These are phyloP conservation scores for Calliphora vicina DNA, from an alignment of 1,140 invertebrate species.

Conservation along the genomic window DNA sequence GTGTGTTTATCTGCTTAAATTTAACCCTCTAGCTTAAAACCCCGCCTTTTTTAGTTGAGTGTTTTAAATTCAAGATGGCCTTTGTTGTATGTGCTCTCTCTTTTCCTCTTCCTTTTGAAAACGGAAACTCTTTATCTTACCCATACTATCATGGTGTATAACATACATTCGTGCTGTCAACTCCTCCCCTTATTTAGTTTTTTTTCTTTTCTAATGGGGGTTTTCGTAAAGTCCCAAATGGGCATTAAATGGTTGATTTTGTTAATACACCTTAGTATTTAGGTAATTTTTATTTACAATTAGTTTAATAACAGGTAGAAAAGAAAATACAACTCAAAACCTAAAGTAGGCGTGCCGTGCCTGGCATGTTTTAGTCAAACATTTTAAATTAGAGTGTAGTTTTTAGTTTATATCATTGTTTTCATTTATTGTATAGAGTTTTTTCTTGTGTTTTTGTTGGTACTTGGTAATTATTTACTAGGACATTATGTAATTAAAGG, in stretches of 20 bases:
- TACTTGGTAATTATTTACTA: constrained; percentile 17
- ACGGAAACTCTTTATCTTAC: neutral
- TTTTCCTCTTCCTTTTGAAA: neutral
- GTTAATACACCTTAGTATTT: neutral
- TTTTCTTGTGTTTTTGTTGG: neutral
- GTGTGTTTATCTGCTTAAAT: neutral
- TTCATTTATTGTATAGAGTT: constrained; percentile 2
- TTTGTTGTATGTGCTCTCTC: constrained; percentile 9
- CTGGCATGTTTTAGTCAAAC: neutral
- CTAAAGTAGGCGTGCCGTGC: neutral
- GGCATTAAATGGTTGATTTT: neutral
- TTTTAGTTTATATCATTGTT: neutral
- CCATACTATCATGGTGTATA: neutral
- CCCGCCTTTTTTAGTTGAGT: neutral
- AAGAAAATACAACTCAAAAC: too few species aligned
- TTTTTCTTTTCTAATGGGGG: neutral
- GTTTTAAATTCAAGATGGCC: constrained; percentile 15
- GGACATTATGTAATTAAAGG: constrained; percentile 30
- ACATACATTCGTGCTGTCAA: neutral
- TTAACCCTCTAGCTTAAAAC: neutral
- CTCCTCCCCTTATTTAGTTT: neutral
- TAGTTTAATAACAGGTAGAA: neutral
- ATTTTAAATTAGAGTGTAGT: neutral
- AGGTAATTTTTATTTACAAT: neutral
- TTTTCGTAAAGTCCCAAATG: neutral